Conservation (phyloP, 2,888 invertebrate genomes). For the Dione vanillae region DNA sequence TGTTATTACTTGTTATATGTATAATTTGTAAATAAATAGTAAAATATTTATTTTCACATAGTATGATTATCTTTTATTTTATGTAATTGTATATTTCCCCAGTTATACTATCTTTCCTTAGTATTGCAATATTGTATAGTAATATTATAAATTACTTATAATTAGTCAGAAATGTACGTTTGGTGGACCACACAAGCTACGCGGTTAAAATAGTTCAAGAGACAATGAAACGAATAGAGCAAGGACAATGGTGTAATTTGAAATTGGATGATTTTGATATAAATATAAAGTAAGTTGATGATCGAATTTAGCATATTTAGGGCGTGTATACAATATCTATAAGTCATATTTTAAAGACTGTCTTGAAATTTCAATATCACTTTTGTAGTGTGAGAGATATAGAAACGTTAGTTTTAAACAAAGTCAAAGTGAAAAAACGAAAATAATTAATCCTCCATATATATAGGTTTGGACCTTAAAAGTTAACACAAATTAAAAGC, state of each 20-base stretch:
- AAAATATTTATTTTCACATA: not conserved
- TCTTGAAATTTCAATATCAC: too few species aligned
- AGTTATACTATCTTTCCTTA: too few species aligned
- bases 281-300: slow-evolving; percentile 58
- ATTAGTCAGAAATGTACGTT: slow-evolving; percentile 61
- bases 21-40: not conserved
- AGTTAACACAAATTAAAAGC: too few species aligned
- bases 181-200: slow-evolving; percentile 57
- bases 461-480: too few species aligned
- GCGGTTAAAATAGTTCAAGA: slow-evolving; percentile 58
- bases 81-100: too few species aligned
- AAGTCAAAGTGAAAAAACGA: too few species aligned
- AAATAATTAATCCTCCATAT: too few species aligned
- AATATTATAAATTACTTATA: slow-evolving; percentile 12
- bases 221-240: slow-evolving; percentile 58
- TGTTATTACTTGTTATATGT: not conserved
- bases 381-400: too few species aligned
- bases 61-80: too few species aligned
- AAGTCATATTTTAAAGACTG: too few species aligned
- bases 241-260: slow-evolving; percentile 62
- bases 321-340: not conserved
- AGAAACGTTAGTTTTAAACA: too few species aligned
- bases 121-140: not conserved
- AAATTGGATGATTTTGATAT: slow-evolving; percentile 58
- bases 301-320: not conserved